phyloP scores from a whole-genome alignment of 2,113 vertebrate species.

The rabbit (Oryctolagus cuniculus) region mOryCun1.1 NC_091443.1:27767001-27767500 shows the following conservation, averaged over 20 bases:
- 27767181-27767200: not conserved
- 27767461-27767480: too few relatives aligned
- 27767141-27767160: not conserved
- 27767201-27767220: not conserved
- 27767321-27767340: not conserved
- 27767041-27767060: not conserved
- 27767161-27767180: not conserved
- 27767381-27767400: too few relatives aligned
- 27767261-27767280: not conserved
- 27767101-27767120: not conserved
- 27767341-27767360: not conserved
- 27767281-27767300: not conserved
- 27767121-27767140: not conserved
- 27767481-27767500: too few relatives aligned
- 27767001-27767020: not conserved
- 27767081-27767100: not conserved
- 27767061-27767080: not conserved
- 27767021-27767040: not conserved
- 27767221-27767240: not conserved
- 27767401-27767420: too few relatives aligned
- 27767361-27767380: not conserved
- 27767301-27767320: not conserved
- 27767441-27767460: too few relatives aligned
- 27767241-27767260: constrained; percentile 10
- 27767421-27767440: too few relatives aligned